Percentiles rank a stretch among this genome's conserved stretches.
These are phyloP conservation scores for Plecotus auritus DNA, from an alignment of 2,113 vertebrate species.

Conservation along the genomic window DNA sequence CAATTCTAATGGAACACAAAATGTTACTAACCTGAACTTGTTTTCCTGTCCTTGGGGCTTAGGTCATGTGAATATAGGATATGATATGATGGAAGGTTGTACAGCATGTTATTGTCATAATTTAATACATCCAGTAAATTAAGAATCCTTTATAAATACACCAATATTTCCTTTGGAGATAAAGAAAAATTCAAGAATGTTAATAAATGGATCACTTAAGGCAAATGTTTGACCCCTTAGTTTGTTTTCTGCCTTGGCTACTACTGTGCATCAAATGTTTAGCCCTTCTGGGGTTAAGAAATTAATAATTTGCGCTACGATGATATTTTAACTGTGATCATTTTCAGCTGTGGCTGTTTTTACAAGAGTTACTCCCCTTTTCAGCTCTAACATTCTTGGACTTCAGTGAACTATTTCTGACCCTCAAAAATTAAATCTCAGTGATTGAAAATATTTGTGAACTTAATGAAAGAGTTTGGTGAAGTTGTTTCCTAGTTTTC, in stretches of 20 bases:
- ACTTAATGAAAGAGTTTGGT: neutral
- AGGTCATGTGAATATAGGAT: neutral
- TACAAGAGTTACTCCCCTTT: neutral
- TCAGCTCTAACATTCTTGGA: neutral
- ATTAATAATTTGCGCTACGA: neutral
- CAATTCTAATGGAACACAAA: neutral
- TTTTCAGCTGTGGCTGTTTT: slow-evolving; percentile 48
- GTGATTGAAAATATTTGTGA: slow-evolving; percentile 41
- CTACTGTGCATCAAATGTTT: neutral
- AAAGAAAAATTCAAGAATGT: neutral
- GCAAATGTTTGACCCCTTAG: slow-evolving; percentile 18
- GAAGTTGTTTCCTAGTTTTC: neutral
- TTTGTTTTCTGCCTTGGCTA: slow-evolving; percentile 20
- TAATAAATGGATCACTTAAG: slow-evolving; percentile 31
- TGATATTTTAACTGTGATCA: slow-evolving; percentile 2
- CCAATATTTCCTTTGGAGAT: slow-evolving; percentile 52
- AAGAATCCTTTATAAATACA: neutral
- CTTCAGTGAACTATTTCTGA: neutral
- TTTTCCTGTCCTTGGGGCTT: neutral
- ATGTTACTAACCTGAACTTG: neutral
- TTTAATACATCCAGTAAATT: slow-evolving; percentile 33
- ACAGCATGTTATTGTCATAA: neutral
- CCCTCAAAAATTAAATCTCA: slow-evolving; percentile 10
- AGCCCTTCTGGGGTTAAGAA: neutral
- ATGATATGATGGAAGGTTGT: neutral